These are phyloP conservation scores for Neelides folsomi DNA, from an alignment of 2,888 invertebrate species.

Conservation along the genomic window DNA sequence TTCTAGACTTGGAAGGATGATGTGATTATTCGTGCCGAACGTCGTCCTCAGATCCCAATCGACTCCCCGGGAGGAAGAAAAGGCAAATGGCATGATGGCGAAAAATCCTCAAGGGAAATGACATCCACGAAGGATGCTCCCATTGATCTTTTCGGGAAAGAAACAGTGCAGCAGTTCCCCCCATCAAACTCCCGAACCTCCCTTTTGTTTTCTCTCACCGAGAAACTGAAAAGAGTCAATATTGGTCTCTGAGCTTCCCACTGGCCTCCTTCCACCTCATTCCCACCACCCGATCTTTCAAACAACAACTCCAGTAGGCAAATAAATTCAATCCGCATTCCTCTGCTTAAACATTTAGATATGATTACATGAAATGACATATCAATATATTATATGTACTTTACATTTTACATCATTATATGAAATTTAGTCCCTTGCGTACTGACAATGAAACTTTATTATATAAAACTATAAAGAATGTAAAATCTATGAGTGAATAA, in stretches of 20 bases:
- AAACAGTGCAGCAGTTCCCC: not conserved
- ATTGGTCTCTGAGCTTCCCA: not conserved
- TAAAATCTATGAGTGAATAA: too few relatives aligned
- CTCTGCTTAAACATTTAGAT: not conserved
- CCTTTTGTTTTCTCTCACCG: constrained; percentile 6
- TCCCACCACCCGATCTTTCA: too few relatives aligned
- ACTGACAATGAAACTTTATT: too few relatives aligned
- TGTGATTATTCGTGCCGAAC: constrained; percentile 14
- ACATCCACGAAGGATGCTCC: constrained; percentile 21
- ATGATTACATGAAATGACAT: too few relatives aligned
- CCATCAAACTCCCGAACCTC: not conserved
- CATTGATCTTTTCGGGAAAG: constrained; percentile 21
- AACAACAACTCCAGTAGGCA: too few relatives aligned
- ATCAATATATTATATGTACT: too few relatives aligned
- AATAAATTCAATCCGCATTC: not conserved
- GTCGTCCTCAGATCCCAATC: not conserved
- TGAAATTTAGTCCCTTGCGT: too few relatives aligned
- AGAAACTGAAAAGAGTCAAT: too few relatives aligned
- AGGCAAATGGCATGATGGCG: constrained; percentile 25
- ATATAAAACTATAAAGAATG: too few relatives aligned
- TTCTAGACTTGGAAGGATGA: constrained; percentile 16
- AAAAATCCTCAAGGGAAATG: constrained; percentile 30
- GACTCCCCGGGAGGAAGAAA: constrained; percentile 5
- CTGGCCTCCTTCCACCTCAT: not conserved
- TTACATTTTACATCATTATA: too few relatives aligned